A percentile compares a stretch with the other conserved stretches of the same genome.
Conservation (phyloP, 2,888 invertebrate species). For the Omphaloscelis lunosa region DNA sequence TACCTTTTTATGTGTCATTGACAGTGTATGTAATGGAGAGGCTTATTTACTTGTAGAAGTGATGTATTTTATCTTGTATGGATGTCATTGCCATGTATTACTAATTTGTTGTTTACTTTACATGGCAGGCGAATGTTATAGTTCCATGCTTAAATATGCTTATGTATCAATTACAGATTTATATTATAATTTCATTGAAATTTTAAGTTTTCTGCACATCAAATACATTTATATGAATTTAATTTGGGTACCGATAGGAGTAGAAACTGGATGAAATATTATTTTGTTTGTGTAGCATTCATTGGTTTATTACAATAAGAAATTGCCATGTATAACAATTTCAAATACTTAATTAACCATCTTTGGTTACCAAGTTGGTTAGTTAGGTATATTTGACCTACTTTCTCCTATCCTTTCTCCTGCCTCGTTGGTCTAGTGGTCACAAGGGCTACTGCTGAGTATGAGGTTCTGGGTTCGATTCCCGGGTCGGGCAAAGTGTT, state of each 20-base stretch:
- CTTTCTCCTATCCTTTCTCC: constrained; percentile 38
- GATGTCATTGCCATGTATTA: constrained; percentile 28
- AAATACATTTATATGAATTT: background rate
- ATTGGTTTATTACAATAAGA: background rate
- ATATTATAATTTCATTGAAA: background rate
- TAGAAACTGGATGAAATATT: background rate
- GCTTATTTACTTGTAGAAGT: constrained; percentile 45
- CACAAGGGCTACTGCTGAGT: no score
- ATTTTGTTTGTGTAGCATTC: background rate
- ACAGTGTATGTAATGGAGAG: constrained; percentile 50
- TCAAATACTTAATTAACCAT: background rate
- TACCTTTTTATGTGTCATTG: constrained; percentile 69
- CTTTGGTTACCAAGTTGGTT: background rate
- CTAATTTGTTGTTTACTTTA: constrained; percentile 46
- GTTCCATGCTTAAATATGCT: background rate
- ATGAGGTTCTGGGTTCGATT: no score
- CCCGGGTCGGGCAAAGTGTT: no score
- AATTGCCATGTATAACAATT: background rate
- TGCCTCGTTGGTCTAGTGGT: no score
- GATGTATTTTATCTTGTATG: constrained; percentile 25
- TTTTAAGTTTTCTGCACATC: background rate
- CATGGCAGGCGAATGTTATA: constrained; percentile 14
- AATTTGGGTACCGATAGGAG: background rate
- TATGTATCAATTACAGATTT: background rate
- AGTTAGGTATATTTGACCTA: background rate